Evolutionary conservation across 2,888 invertebrate genomes (phyloP), one percentile per base, ranked within the genome.

Genomic region (Odontomyia ornata): DNA sequence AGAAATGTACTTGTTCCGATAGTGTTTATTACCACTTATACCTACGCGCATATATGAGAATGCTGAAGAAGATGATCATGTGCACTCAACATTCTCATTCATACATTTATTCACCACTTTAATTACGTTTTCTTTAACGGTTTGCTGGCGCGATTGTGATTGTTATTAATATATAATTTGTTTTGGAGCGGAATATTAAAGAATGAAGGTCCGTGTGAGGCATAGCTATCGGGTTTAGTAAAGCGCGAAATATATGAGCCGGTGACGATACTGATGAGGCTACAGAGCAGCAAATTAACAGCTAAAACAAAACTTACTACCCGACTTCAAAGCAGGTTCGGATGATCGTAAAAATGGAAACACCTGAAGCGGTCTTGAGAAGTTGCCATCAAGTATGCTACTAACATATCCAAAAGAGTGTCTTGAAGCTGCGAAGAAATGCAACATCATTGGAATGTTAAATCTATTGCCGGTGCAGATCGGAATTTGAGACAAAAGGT

Each of bases 101-200:
- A 52, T 52, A 60, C 57, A 60, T 60, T 60, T 15, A 64, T 64
- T 64, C 64, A 64, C 64, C 71, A 71, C 71, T 27, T 71, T 71
- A 71, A 71, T 71, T 71, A 52, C 52, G 23, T 71, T 71, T 52
- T 60, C 27, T n/a, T n/a, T 71, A 71, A 71, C 71, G 71, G 71
- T 71, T 71, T 47, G 64, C 67, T 43, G 21, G 46, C 18, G 36
- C 67, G 46, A 43, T 67, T 21, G 21, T 46, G 18, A 67, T 36
- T 47, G 25, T 47, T 71, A 27, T 71, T 67, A 47, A 47, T 47
- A 52, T 47, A 52, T 47, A 9, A 52, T 52, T 47, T 25, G 71
- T 27, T 43, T n/a, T 47, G 27, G 52, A 71, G 47, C 52, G 71
- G 52, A 25, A 52, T 71, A 27, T 25, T 5, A 3, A 52, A 2